Evolutionary conservation across 2,888 invertebrate species (phyloP).

Genomic region (Linnaemya tessellans): DNA sequence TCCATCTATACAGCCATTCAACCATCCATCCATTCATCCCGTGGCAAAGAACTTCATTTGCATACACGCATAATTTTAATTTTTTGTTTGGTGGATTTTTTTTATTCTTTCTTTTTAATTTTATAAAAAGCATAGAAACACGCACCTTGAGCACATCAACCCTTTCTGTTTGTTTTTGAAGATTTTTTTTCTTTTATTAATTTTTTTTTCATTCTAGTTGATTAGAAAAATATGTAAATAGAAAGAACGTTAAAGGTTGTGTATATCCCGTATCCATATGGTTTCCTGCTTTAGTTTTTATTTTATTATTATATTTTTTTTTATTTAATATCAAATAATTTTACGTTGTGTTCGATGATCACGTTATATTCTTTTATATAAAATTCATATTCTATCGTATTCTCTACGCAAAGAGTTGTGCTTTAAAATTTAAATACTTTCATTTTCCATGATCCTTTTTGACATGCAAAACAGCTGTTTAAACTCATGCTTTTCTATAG

Average conservation of each 20-base stretch:
- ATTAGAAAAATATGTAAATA: constrained; percentile 68
- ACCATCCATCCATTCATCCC: constrained; percentile 29
- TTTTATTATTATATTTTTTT: background rate
- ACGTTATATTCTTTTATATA: background rate
- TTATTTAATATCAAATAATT: constrained; percentile 12
- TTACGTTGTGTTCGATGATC: constrained; percentile 39
- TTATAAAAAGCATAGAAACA: constrained; percentile 55
- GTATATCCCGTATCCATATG: constrained; percentile 60
- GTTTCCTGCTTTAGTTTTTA: constrained; percentile 41
- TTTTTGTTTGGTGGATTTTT: constrained; percentile 36
- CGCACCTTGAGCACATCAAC: constrained; percentile 70
- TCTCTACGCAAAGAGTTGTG: background rate
- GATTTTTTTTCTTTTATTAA: constrained; percentile 36
- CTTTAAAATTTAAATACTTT: constrained; percentile 26
- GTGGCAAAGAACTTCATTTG: constrained; percentile 66
- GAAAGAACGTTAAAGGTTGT: constrained; percentile 48
- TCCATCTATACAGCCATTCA: constrained; percentile 46
- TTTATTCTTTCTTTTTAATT: constrained; percentile 53
- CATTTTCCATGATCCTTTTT: constrained; percentile 46
- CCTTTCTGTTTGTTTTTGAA: constrained; percentile 48
- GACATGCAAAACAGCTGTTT: constrained; percentile 51
- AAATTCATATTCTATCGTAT: constrained; percentile 15
- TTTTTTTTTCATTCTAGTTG: constrained; percentile 36
- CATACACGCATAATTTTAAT: constrained; percentile 69
- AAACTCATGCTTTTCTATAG: constrained; percentile 16